A percentile compares a stretch with the other conserved stretches of the same genome.
phyloP scores from a whole-genome alignment of 2,113 vertebrate genomes.

The Hemiscyllium ocellatum region DNA sequence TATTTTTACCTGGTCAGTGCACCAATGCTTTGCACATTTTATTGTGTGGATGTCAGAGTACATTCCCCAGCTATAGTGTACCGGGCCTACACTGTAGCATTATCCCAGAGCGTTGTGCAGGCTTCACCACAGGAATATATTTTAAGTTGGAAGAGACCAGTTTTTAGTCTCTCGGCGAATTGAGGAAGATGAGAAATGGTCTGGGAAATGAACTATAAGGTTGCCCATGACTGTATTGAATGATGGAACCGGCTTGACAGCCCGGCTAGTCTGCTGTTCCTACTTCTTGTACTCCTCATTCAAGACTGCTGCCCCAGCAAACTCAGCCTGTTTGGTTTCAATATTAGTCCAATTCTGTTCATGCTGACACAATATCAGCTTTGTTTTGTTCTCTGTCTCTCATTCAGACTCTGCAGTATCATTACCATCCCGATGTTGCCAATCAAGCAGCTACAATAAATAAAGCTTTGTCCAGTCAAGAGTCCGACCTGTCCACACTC shows the following conservation, averaged over 20 bases:
- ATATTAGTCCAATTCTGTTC: neutral
- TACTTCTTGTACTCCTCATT: neutral
- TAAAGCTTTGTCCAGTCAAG: conserved; percentile 57
- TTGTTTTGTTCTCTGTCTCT: neutral
- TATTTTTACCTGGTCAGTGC: too few species aligned
- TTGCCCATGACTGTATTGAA: too few species aligned
- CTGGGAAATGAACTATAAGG: too few species aligned
- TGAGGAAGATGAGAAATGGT: too few species aligned
- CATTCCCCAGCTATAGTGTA: neutral
- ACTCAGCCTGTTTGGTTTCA: neutral
- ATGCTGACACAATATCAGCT: neutral
- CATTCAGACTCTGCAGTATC: conserved; percentile 74
- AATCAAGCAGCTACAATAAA: conserved; percentile 70
- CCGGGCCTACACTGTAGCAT: neutral
- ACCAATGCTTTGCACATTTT: too few species aligned
- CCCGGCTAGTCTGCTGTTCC: too few species aligned
- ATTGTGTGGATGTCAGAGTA: neutral
- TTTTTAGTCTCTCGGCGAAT: too few species aligned
- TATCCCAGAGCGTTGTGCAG: too few species aligned
- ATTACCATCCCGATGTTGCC: conserved; percentile 84
- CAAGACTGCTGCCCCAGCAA: neutral
- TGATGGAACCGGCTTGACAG: too few species aligned
- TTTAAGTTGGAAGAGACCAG: too few species aligned
- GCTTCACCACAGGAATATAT: too few species aligned
- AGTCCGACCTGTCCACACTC: conserved; percentile 68